Evolutionary conservation across 2,797 vertebrate genomes (phyloP).

Genomic region (Choloepus didactylus): DNA sequence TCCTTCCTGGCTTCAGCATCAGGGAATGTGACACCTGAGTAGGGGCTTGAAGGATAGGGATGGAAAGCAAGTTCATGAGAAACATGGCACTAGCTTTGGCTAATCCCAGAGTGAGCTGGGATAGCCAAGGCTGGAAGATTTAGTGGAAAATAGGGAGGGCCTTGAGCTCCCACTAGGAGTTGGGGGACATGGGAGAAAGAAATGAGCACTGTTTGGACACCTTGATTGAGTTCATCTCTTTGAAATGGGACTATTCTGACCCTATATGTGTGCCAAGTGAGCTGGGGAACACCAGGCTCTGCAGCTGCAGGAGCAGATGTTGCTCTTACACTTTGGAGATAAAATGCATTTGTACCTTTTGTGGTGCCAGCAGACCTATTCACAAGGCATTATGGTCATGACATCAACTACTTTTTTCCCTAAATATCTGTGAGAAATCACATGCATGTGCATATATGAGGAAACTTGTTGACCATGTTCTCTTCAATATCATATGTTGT

Average conservation of each 20-base stretch:
- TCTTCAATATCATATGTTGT: neutral
- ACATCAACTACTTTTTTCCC: neutral
- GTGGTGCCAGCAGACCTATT: neutral
- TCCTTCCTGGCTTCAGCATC: too few species aligned
- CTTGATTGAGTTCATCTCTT: neutral
- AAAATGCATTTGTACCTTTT: neutral
- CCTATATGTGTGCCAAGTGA: fast-evolving
- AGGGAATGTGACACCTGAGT: too few species aligned
- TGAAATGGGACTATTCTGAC: neutral
- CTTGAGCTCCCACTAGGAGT: neutral
- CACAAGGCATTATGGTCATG: neutral
- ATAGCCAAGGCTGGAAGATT: too few species aligned
- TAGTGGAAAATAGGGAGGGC: fast-evolving
- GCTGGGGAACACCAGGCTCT: neutral
- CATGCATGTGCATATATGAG: fast-evolving
- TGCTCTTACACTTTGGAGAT: neutral
- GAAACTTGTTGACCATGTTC: neutral
- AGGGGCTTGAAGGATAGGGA: too few species aligned
- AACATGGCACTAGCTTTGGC: too few species aligned
- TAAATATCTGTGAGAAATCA: neutral
- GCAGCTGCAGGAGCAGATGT: neutral
- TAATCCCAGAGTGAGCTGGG: too few species aligned
- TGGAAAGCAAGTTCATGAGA: too few species aligned
- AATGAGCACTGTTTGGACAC: neutral
- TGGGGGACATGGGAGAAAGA: neutral